Base-by-base conservation (phyloP, 2,797 vertebrate species). In the Pteropus rufus region DNA sequence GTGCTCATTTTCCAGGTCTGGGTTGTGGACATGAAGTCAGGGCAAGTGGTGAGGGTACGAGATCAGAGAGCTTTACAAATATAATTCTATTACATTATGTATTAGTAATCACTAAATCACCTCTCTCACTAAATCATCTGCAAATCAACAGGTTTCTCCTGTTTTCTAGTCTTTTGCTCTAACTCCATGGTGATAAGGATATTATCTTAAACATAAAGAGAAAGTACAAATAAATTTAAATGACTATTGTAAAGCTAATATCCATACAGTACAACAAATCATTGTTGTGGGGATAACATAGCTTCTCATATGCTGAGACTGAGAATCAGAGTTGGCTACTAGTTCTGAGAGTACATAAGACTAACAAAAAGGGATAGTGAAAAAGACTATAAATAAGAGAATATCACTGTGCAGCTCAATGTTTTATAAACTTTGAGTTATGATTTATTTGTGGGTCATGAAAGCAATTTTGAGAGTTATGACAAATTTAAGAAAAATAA, bases 121-220 rank as follows among this genome's bases (percentile, higher is more conserved):
- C 21, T 29, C 26, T 62, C 26, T 49, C 54, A 91, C 31, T 49
- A 79, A 72, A 56, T 82, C 18, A 26, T 24, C 29, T 62, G 10
- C 60, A 76, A 46, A 60, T 86, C 29, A 64, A 58, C 23, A 72
- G 18, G 14, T 58, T 83, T 93, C 8, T 91, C 26, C 26, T 52
- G 31, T 44, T 91, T 94, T 73, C 54, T 39, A n/a, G 0, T 3
- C 46, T 65, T 69, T 90, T 75, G 49, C 60, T 14, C 14, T 79
- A 64, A 16, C 15, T 41, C 34, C 44, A 52, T 36, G 62, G 5
- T 60, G 10, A 23, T 34, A 19, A 93, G 10, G 7, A 52, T 82
- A 82, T 44, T 6, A 75, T 10, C 7, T 93, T 93, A 86, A 80
- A 90, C n/a, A 85, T 39, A 94, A 64, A 87, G 36, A 67, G 93